These are phyloP conservation scores for Coccyzus lansbergi DNA, from an alignment of 2,797 vertebrate species.

Conservation along the genomic window DNA sequence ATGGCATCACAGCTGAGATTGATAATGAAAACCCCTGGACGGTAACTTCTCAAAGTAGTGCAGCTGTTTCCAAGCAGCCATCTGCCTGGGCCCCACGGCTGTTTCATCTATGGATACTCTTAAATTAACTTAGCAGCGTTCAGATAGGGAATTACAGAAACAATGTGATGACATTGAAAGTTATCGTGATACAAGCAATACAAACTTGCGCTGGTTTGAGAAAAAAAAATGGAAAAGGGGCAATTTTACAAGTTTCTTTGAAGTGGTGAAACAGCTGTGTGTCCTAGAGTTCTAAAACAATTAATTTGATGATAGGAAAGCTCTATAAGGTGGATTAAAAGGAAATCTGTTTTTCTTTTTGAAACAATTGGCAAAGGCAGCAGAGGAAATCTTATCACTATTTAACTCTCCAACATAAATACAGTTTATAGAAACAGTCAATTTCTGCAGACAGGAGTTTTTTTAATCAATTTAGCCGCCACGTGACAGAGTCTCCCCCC, in stretches of 20 bases:
- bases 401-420: not conserved
- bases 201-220: not conserved
- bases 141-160: not conserved
- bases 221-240: not conserved
- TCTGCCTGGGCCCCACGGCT: slow-evolving; percentile 20
- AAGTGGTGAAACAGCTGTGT: not conserved
- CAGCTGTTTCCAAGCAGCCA: slow-evolving; percentile 44
- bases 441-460: not conserved
- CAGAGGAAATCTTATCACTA: not conserved
- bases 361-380: not conserved
- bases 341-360: slow-evolving; percentile 15
- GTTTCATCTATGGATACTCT: not conserved
- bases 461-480: not conserved
- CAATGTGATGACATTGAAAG: not conserved
- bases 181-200: not conserved
- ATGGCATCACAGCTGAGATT: slow-evolving; percentile 29
- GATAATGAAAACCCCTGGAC: slow-evolving; percentile 50
- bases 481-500: not conserved
- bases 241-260: not conserved
- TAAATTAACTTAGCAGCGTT: not conserved
- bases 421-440: not conserved
- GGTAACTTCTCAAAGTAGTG: not conserved
- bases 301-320: not conserved
- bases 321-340: not conserved
- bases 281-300: not conserved